Base-by-base conservation (phyloP, 2,797 vertebrate genomes). In the Rhinatrema bivittatum region DNA sequence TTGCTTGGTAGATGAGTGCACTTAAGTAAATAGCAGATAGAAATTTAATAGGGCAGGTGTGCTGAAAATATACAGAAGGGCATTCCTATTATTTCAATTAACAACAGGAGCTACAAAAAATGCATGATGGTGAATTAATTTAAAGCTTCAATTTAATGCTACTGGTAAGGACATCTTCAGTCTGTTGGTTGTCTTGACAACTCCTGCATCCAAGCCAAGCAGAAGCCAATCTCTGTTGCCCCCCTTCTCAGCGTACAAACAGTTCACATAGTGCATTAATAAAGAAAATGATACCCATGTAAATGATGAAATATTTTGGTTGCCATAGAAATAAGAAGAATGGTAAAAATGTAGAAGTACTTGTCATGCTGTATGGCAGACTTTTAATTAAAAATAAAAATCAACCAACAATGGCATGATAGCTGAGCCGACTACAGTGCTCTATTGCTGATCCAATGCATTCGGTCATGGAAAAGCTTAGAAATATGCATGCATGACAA, bases 101-200 rank as follows among this genome's bases (percentile, higher is more conserved):
- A 78, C 76, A 76, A 59, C 72, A 63, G 59, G 76, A 70, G 72
- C 71, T 74, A 74, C 65, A 72, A 67, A 81, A n/a, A 76, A 78
- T 71, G 81, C 67, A 79, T 21, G 49, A 68, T 68, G 49, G 63
- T 49, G 76, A 78, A 81, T 82, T 80, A 79, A 79, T 81, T 74
- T 77, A 68, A 81, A 79, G 74, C 74, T 72, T 74, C 66, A 75
- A 74, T 81, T 76, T 74, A 69, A 70, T 75, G 65, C 58, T 61
- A 62, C 68, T 68, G 28, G 62, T 58, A 75, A 83, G 76, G 69
- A 66, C 71, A 72, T 79, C 76, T 70, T 71, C 56, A 72, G 65
- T 67, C 65, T 66, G 75, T 66, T 48, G 70, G 84, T 87, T 83
- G 82, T 84, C 83, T 73, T 84, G 82, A 80, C 79, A 87, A 87